phyloP scores from a whole-genome alignment of 1,140 invertebrate genomes.

The Heliconius nattereri region DNA sequence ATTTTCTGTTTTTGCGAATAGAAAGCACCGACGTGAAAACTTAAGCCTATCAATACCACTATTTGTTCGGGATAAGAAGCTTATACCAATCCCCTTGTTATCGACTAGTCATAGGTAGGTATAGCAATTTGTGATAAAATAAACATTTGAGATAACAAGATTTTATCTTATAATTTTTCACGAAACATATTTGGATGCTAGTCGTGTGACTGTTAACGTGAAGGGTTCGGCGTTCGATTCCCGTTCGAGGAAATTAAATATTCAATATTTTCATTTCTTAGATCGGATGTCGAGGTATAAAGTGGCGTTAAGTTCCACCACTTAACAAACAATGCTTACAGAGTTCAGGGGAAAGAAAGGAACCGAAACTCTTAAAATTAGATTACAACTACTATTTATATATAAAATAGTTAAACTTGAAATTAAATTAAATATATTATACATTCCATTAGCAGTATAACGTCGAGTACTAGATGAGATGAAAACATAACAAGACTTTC shows the following conservation, averaged over 20 bases:
- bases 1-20: background rate
- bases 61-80: background rate
- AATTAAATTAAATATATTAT: background rate
- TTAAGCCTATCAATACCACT: background rate
- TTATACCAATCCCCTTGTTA: conserved; percentile 1
- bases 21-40: background rate
- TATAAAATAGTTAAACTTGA: background rate
- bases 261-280: too few species aligned
- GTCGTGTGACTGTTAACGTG: too few species aligned
- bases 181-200: too few species aligned
- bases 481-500: conserved; percentile 6
- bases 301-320: too few species aligned
- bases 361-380: too few species aligned
- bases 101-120: background rate
- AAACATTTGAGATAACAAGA: background rate
- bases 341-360: too few species aligned
- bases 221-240: too few species aligned
- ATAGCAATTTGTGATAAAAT: background rate
- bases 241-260: too few species aligned
- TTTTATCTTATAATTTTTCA: background rate
- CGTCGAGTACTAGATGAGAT: background rate
- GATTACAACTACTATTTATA: background rate
- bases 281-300: too few species aligned
- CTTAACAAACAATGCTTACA: too few species aligned
- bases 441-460: background rate